phyloP scores from a whole-genome alignment of 2,113 vertebrate genomes.

The Albula goreensis region DNA sequence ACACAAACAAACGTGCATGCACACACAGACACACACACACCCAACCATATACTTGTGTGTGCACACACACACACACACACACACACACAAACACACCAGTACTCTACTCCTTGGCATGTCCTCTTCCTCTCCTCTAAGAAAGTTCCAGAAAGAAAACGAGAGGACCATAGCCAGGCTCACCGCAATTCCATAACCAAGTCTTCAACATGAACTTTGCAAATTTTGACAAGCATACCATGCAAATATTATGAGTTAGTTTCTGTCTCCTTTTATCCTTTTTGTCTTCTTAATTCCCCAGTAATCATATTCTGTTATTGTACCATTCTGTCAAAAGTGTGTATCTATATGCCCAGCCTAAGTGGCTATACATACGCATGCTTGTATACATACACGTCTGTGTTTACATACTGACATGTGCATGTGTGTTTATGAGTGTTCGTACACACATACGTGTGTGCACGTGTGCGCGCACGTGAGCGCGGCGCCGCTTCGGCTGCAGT shows the following conservation, averaged over 20 bases:
- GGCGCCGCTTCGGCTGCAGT: neutral
- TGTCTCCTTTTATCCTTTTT: constrained; percentile 63
- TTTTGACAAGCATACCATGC: constrained; percentile 66
- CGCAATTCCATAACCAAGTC: constrained; percentile 49
- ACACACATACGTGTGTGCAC: neutral
- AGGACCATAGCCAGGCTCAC: constrained; percentile 32
- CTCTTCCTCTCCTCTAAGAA: neutral
- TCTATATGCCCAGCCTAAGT: neutral
- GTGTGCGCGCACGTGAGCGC: neutral
- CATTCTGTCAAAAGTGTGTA: neutral
- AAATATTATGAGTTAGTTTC: constrained; percentile 47
- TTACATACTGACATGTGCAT: no score
- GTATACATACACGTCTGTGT: no score
- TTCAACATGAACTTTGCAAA: constrained; percentile 44
- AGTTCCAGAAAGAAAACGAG: neutral
- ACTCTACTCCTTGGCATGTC: neutral
- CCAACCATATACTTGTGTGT: no score
- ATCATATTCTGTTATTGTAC: constrained; percentile 66
- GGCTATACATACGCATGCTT: neutral
- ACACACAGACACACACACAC: no score
- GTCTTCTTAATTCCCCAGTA: constrained; percentile 66
- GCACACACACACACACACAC: no score
- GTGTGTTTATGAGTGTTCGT: neutral
- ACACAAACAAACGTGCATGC: no score
- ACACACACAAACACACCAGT: neutral